Conservation (phyloP, 2,113 vertebrate species). For the Channa maculata region DNA sequence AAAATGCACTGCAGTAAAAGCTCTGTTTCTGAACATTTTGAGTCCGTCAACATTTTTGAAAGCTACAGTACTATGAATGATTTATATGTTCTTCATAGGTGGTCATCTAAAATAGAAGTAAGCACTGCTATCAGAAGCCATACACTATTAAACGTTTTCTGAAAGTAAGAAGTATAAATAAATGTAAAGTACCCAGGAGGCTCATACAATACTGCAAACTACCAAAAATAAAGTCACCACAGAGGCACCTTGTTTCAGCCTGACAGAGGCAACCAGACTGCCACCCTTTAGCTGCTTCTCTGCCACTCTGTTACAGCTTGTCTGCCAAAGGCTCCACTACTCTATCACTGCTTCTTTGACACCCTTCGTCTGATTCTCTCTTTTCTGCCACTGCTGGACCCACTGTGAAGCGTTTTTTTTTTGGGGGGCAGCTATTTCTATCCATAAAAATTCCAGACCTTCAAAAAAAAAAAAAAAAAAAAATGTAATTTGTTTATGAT, state of each 20-base stretch:
- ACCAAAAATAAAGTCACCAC: slow-evolving; percentile 14
- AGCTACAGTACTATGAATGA: too few species aligned
- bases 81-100: neutral
- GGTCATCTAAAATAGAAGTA: slow-evolving; percentile 19
- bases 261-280: slow-evolving; percentile 17
- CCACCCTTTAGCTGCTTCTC: slow-evolving; percentile 39
- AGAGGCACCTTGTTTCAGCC: slow-evolving; percentile 19
- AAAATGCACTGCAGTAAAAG: too few species aligned
- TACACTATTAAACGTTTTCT: slow-evolving; percentile 2
- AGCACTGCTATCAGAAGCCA: neutral
- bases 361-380: slow-evolving; percentile 21
- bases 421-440: neutral
- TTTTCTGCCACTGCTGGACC: slow-evolving; percentile 23
- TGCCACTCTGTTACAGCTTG: slow-evolving; percentile 28
- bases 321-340: slow-evolving; percentile 29
- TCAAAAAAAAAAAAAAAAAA: neutral
- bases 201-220: slow-evolving; percentile 4
- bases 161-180: slow-evolving; percentile 16
- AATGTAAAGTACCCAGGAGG: neutral
- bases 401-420: slow-evolving; percentile 19
- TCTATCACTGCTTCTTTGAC: slow-evolving; percentile 37
- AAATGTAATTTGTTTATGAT: neutral
- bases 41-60: too few species aligned
- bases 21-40: too few species aligned
- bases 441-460: neutral